These are phyloP conservation scores for Aproaerema taeniolella DNA, from an alignment of 2,888 invertebrate species.

Conservation along the genomic window DNA sequence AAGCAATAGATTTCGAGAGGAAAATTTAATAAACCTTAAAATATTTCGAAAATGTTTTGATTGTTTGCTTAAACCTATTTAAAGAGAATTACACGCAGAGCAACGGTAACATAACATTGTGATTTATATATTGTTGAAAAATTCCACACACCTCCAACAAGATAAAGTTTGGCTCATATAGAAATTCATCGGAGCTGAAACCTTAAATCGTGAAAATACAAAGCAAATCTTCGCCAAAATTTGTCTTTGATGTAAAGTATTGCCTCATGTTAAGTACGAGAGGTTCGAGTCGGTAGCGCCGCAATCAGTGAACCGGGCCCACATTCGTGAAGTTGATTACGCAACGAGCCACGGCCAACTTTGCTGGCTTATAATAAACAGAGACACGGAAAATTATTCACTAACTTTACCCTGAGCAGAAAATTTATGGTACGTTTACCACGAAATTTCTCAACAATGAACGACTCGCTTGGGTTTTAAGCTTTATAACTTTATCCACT, in stretches of 20 bases:
- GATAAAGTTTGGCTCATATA: too few relatives aligned
- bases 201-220: too few relatives aligned
- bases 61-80: too few relatives aligned
- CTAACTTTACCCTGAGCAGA: constrained; percentile 63
- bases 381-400: constrained; percentile 74
- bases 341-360: constrained; percentile 58
- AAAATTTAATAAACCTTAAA: too few relatives aligned
- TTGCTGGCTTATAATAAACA: constrained; percentile 69
- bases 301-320: constrained; percentile 46
- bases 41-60: too few relatives aligned
- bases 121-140: too few relatives aligned
- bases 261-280: constrained; percentile 10
- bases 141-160: too few relatives aligned
- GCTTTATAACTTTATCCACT: constrained; percentile 52
- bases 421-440: constrained; percentile 73
- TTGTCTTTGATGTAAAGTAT: constrained; percentile 11
- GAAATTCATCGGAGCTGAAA: too few relatives aligned
- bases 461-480: constrained; percentile 65
- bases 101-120: too few relatives aligned
- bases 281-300: constrained; percentile 16
- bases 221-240: background rate
- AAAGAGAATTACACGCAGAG: too few relatives aligned
- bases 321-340: constrained; percentile 59
- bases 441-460: constrained; percentile 68
- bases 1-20: too few relatives aligned